Evolutionary conservation across 37 sponge, comb jelly and placozoan species (phyloP).

Genomic region (Spongia lamella): DNA sequence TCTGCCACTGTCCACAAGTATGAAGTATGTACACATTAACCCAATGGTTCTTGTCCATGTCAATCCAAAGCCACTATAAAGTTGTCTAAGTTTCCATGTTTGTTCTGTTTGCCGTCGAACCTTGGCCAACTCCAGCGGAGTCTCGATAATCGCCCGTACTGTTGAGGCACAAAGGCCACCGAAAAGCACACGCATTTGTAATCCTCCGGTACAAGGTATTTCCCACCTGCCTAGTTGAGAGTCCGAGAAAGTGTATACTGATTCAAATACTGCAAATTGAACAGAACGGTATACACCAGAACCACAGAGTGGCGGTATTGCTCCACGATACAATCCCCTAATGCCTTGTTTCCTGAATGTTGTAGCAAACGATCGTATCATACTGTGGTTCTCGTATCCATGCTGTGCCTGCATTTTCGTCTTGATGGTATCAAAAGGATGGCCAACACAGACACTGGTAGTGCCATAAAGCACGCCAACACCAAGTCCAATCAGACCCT

Average conservation of each 20-base stretch:
- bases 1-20: constrained; percentile 83
- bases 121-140: constrained; percentile 92
- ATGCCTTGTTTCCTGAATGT: constrained; percentile 82
- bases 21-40: constrained; percentile 90
- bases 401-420: constrained; percentile 99
- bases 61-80: constrained; percentile 91
- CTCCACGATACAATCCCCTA: constrained; percentile 87
- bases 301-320: constrained; percentile 88
- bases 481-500: constrained; percentile 84
- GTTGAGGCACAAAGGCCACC: constrained; percentile 83
- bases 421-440: constrained; percentile 98
- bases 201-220: constrained; percentile 74
- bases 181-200: constrained; percentile 76
- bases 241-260: constrained; percentile 70
- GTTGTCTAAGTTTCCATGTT: constrained; percentile 65
- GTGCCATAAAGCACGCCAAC: constrained; percentile 98
- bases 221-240: constrained; percentile 38
- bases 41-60: constrained; percentile 91
- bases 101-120: constrained; percentile 87
- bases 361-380: constrained; percentile 74
- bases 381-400: constrained; percentile 83
- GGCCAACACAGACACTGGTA: constrained; percentile 93
- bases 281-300: constrained; percentile 95
- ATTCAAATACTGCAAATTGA: constrained; percentile 98
- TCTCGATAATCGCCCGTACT: constrained; percentile 89